Conservation (phyloP, 2,113 vertebrate species). For the Osmerus mordax region DNA sequence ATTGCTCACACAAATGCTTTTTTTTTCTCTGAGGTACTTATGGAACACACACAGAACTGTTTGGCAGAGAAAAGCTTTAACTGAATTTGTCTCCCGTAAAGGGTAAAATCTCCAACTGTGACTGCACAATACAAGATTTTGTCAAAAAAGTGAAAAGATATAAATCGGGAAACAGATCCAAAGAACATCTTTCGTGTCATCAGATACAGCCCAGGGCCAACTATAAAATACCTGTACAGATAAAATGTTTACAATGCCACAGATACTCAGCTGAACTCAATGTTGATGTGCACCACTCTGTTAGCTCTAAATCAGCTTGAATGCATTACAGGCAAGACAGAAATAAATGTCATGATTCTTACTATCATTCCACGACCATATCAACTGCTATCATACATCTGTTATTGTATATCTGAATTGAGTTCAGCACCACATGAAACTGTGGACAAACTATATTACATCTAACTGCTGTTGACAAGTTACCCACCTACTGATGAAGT, state of each 20-base stretch:
- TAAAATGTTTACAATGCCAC: constrained; percentile 26
- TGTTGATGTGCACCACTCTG: neutral
- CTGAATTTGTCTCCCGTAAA: constrained; percentile 33
- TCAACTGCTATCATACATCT: neutral
- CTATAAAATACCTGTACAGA: constrained; percentile 9
- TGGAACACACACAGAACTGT: constrained; percentile 81
- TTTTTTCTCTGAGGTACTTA: constrained; percentile 76
- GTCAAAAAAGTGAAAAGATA: constrained; percentile 29
- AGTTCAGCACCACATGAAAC: neutral
- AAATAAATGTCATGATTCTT: too few relatives aligned
- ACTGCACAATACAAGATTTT: constrained; percentile 19
- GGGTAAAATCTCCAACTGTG: neutral
- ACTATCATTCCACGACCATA: too few relatives aligned
- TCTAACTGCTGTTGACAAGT: too few relatives aligned
- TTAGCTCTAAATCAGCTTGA: neutral
- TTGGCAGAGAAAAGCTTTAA: constrained; percentile 69
- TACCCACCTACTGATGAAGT: too few relatives aligned
- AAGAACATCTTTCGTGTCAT: constrained; percentile 16
- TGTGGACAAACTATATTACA: too few relatives aligned
- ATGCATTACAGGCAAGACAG: too few relatives aligned
- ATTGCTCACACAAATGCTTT: constrained; percentile 82
- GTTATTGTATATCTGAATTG: neutral
- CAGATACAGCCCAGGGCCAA: neutral
- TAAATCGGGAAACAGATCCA: neutral
- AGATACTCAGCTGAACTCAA: neutral